Evolutionary conservation across 1,140 invertebrate genomes (phyloP), one percentile per base, ranked within the genome.

Genomic region (Linepithema humile): DNA sequence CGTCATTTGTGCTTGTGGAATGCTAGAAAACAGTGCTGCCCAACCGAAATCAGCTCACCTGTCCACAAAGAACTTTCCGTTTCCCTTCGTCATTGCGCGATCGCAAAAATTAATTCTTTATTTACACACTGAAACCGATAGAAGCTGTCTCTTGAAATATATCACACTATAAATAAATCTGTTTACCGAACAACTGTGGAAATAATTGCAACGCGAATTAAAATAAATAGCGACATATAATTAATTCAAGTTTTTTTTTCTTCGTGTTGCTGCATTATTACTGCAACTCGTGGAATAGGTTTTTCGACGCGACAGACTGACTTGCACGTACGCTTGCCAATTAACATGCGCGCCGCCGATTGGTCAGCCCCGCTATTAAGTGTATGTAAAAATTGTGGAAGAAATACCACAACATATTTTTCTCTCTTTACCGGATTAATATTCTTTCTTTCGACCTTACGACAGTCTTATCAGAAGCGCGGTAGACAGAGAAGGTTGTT

Each of bases 1-100:
- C 74, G 78, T 87, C 82, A 84, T 90, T 91, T 89, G 89, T 91
- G 88, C 84, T 91, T 89, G 77, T 89, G 92, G 91, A 92, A 92
- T 92, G 91, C 88, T 89, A 89, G 83, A 87, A 92, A 72, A 62
- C 69, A 80, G 85, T 23, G 60, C 53, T 73, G 62, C 38, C 12
- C 86, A 86, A 86, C 5, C 74, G 57, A 77, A 77, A 80, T 70
- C 32, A 53, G 35, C 45, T 80, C 48, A 43, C 64, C 17, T 78
- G 62, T 45, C 12, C n/a, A 55, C 48, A 57, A 70, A 69, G 38
- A 80, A 69, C 20, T 20, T 67, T n/a, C 10, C 12, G 12, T 35
- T 53, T 57, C 23, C 32, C 7, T 7, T 17, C 23, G 15, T n/a
- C 20, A 55, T 40, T 64, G 62, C 48, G 48, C 62, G 60, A 53